Conservation (phyloP, 2,797 vertebrate species). For the Glyptemys insculpta region DNA sequence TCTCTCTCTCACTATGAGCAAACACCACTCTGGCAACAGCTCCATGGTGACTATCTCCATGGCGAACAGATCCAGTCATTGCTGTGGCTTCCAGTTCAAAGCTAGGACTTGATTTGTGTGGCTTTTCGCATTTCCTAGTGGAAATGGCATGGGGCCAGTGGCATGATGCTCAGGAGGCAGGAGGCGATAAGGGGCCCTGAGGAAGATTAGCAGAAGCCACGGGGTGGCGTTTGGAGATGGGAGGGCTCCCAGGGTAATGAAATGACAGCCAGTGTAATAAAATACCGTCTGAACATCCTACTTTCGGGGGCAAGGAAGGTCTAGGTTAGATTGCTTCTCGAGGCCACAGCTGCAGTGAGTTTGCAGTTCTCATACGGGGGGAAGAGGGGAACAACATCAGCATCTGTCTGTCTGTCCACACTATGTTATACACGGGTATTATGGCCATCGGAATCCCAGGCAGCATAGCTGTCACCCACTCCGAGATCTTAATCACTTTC, state of each 20-base stretch:
- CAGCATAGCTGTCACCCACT: background rate
- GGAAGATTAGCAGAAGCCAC: background rate
- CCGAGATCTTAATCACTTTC: background rate
- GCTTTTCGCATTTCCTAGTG: background rate
- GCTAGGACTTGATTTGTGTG: background rate
- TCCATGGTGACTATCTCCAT: conserved; percentile 65
- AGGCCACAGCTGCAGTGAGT: background rate
- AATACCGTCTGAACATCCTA: background rate
- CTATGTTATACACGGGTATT: background rate
- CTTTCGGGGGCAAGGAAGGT: rapidly evolving
- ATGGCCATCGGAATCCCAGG: background rate
- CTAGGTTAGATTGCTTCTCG: background rate
- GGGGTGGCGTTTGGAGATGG: rapidly evolving
- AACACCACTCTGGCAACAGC: conserved; percentile 62
- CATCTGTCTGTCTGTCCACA: background rate
- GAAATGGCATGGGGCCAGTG: background rate
- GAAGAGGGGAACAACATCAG: background rate
- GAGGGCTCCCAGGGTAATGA: background rate
- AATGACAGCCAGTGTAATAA: rapidly evolving
- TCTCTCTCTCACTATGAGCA: background rate
- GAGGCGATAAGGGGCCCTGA: background rate
- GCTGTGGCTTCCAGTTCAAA: background rate
- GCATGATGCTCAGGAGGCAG: rapidly evolving
- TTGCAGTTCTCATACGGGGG: background rate
- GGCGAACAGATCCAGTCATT: conserved; percentile 40